Evolutionary conservation across 1,140 invertebrate genomes (phyloP), one percentile per base, ranked within the genome.

Genomic region (Arctopsyche grandis): DNA sequence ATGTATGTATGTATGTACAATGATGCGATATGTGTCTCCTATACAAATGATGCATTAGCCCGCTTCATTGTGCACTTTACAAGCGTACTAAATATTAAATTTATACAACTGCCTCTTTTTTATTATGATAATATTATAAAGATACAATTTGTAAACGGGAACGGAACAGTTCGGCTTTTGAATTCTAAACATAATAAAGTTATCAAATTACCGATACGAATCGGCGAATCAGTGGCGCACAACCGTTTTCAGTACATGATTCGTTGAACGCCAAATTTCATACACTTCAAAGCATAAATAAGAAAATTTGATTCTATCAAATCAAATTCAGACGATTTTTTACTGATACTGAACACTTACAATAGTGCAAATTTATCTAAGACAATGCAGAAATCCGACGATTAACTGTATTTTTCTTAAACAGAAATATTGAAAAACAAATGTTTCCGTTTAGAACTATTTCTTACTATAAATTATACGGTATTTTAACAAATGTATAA

Each of bases 121-220:
- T 52, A 52, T 14, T 52, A 52, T 52, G 48, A 16, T 52, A 52
- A 52, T 14, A 12, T 14, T 14, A 52, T 52, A 16, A 52, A 52
- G 48, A 52, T 52, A 52, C 48, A 52, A 5, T 52, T 52, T 12
- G 10, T 52, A 52, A 52, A 16, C 48, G 63, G 19, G 19, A 66
- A 14, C 14, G 63, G 12, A 14, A 9, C 19, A 22, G 21, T 22
- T 66, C 63, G 63, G 19, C 63, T 22, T 66, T 66, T 66, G 10
- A 66, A 66, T 66, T 9, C 22, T 14, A 9, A 22, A 66, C 22
- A 76, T 76, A 76, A 76, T 76, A 76, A 63, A 76, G 74, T 76
- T 60, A 76, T 76, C 74, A 46, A 76, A 76, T 76, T 76, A 76
- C 74, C 24, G 74, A 76, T 76, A 63, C 24, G 26, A 63, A 76